phyloP scores from a whole-genome alignment of 2,888 invertebrate species.

The Pegoplata infirma region DNA sequence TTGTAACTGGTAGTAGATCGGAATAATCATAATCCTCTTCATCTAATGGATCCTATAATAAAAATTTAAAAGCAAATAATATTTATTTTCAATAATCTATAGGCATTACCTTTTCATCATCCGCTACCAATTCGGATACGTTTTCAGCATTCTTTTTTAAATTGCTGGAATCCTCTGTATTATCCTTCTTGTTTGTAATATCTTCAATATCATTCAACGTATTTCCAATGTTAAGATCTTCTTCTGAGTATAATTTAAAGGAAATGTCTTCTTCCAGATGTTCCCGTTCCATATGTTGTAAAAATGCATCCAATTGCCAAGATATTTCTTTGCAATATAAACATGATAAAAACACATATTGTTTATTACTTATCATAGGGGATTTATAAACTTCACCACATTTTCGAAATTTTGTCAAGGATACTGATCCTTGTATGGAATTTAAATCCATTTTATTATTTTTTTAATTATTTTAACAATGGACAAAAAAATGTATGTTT shows the following conservation, averaged over 20 bases:
- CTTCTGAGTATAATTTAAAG: conserved; percentile 1
- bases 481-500: too few species aligned
- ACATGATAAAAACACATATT: conserved; percentile 42
- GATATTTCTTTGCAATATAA: conserved; percentile 39
- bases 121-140: too few species aligned
- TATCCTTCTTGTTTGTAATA: background rate
- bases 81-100: too few species aligned
- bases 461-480: too few species aligned
- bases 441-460: too few species aligned
- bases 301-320: conserved; percentile 29
- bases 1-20: background rate
- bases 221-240: background rate
- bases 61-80: background rate
- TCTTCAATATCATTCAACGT: background rate
- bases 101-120: background rate
- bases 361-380: conserved; percentile 30
- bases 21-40: conserved; percentile 15
- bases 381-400: conserved; percentile 53
- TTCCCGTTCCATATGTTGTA: conserved; percentile 30
- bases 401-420: conserved; percentile 34
- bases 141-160: too few species aligned
- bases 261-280: background rate
- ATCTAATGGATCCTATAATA: conserved; percentile 49
- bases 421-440: background rate
- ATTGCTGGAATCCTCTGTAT: background rate